These are phyloP conservation scores for Apostichopus californicus DNA, from an alignment of 35 echinoderm and acorn worm species.

Conservation along the genomic window DNA sequence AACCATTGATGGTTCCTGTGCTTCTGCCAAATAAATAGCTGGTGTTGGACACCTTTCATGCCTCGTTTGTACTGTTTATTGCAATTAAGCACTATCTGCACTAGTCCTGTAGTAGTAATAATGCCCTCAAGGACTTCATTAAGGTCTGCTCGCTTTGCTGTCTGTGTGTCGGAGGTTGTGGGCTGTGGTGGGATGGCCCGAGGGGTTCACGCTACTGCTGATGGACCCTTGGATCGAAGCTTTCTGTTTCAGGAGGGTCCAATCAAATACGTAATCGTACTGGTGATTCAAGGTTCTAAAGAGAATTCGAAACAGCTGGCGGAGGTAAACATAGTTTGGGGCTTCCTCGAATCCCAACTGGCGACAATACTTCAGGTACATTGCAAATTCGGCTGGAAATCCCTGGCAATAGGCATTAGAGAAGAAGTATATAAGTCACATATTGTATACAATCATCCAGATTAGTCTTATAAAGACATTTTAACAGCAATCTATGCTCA, in stretches of 20 bases:
- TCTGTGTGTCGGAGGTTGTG: constrained; percentile 58
- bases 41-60: constrained; percentile 23
- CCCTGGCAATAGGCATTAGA: constrained; percentile 37
- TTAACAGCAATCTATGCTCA: too few species aligned
- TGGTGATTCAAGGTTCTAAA: constrained; percentile 95
- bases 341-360: constrained; percentile 87
- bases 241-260: constrained; percentile 93
- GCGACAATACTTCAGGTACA: constrained; percentile 90
- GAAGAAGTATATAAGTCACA: too few species aligned
- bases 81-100: constrained; percentile 51
- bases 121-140: background rate
- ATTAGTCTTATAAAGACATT: too few species aligned
- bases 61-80: constrained; percentile 33
- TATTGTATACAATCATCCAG: too few species aligned
- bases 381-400: constrained; percentile 82
- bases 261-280: constrained; percentile 94
- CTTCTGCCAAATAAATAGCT: background rate
- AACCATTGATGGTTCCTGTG: background rate
- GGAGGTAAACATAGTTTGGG: constrained; percentile 92
- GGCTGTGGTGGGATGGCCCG: constrained; percentile 25
- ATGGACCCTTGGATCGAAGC: constrained; percentile 30
- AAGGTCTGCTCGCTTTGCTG: constrained; percentile 52
- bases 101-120: constrained; percentile 1
- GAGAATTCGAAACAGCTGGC: constrained; percentile 93
- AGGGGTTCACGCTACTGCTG: constrained; percentile 2